Percentiles rank a stretch among this genome's conserved stretches.
phyloP scores from a whole-genome alignment of 35 echinoderm and acorn worm genomes.

The Ophiothrix spiculata region DNA sequence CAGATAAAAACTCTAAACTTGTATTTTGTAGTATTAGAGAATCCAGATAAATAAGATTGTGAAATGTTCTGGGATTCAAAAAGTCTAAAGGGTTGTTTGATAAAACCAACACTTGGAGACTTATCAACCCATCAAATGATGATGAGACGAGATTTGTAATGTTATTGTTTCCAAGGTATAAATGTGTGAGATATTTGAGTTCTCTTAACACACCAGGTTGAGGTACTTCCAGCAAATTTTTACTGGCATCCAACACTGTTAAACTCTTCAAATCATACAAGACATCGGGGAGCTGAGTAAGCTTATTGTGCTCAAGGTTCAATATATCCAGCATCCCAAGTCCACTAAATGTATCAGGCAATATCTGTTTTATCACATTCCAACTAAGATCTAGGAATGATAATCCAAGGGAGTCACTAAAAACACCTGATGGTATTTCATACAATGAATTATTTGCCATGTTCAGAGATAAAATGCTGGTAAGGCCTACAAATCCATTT shows the following conservation, averaged over 20 bases:
- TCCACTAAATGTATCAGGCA: not conserved
- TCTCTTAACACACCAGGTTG: not conserved
- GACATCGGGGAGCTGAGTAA: not conserved
- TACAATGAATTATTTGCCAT: not conserved
- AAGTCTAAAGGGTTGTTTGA: not conserved
- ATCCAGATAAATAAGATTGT: not conserved
- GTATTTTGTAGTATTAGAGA: not conserved
- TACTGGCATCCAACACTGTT: not conserved
- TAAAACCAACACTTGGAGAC: not conserved
- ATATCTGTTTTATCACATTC: not conserved
- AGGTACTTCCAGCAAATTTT: not conserved
- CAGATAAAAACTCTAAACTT: not conserved
- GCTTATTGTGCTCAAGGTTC: not conserved
- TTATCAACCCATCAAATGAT: not conserved
- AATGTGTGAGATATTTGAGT: not conserved
- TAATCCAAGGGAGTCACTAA: not conserved
- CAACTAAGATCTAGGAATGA: not conserved
- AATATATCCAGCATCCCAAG: not conserved
- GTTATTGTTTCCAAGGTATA: not conserved
- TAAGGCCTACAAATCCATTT: not conserved
- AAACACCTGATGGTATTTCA: not conserved
- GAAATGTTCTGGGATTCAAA: not conserved
- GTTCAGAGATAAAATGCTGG: no score
- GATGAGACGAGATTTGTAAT: not conserved
- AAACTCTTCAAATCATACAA: not conserved